Evolutionary conservation across 2,113 vertebrate genomes (phyloP).

Genomic region (Stegastes partitus): DNA sequence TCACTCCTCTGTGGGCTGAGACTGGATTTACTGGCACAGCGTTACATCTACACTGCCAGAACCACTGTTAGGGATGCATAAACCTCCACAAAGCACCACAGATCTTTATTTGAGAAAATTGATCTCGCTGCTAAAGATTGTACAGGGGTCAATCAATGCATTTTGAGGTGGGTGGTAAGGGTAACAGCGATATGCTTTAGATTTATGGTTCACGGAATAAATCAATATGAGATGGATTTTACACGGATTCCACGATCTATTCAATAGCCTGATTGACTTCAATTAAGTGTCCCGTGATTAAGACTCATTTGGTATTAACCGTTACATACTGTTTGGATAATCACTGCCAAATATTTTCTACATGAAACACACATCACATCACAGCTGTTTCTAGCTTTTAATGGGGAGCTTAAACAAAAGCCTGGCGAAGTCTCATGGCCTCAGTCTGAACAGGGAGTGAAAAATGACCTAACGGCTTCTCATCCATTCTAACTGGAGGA

Average conservation of each 20-base stretch:
- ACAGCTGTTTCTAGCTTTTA: conserved; percentile 32
- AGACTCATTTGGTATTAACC: conserved; percentile 43
- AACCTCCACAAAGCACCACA: conserved; percentile 43
- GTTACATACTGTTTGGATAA: conserved; percentile 25
- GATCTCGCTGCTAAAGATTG: conserved; percentile 52
- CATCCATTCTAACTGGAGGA: conserved; percentile 68
- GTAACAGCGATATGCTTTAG: conserved; percentile 44
- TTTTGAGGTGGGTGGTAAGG: conserved; percentile 54
- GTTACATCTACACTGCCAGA: conserved; percentile 60
- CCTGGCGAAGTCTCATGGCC: conserved; percentile 38
- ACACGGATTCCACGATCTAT: conserved; percentile 17
- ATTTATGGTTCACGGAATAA: conserved; percentile 58
- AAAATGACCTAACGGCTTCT: conserved; percentile 69
- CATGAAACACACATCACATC: background rate
- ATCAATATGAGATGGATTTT: conserved; percentile 58
- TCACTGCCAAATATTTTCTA: conserved; percentile 19
- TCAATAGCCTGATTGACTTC: conserved; percentile 38
- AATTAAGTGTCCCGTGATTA: conserved; percentile 48
- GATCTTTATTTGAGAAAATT: conserved; percentile 63
- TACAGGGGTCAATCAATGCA: conserved; percentile 50
- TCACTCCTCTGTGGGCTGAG: conserved; percentile 60
- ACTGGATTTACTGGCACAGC: conserved; percentile 71
- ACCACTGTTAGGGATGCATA: conserved; percentile 40
- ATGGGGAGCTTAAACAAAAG: conserved; percentile 45
- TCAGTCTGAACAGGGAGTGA: conserved; percentile 65